A percentile compares a stretch with the other conserved stretches of the same genome.
Conservation (phyloP, 2,888 invertebrate species). For the Hydrotaea cyrtoneurina region DNA sequence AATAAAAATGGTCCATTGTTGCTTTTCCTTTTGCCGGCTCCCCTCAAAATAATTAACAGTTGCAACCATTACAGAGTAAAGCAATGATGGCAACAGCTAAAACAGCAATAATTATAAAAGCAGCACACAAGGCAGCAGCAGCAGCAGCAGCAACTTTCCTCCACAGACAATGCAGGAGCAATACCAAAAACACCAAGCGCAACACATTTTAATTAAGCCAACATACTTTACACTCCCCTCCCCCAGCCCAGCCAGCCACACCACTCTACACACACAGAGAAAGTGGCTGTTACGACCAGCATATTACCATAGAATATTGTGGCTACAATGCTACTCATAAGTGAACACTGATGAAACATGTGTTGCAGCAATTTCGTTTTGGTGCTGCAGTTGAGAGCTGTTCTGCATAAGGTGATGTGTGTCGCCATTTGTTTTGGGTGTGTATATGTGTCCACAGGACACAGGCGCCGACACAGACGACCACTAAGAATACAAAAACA, state of each 20-base stretch:
- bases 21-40: no score
- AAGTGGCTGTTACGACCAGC: neutral
- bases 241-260: neutral
- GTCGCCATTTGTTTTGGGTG: neutral
- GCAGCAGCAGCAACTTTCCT: neutral
- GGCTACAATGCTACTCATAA: conserved; percentile 7
- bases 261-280: neutral
- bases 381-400: neutral
- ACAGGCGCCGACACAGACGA: neutral
- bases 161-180: neutral
- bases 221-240: neutral
- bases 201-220: conserved; percentile 57
- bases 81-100: neutral
- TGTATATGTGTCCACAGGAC: conserved; percentile 9
- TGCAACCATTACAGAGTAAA: conserved; percentile 14
- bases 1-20: conserved; percentile 2
- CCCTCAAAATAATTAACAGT: conserved; percentile 43
- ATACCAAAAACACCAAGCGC: conserved; percentile 6
- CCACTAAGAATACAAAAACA: neutral
- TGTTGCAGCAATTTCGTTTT: neutral
- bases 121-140: neutral
- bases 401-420: neutral
- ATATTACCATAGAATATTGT: conserved; percentile 37
- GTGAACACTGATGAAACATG: neutral
- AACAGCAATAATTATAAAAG: conserved; percentile 8